Evolutionary conservation across 2,113 vertebrate genomes (phyloP), one percentile per base, ranked within the genome.

Genomic region (Antennarius striatus): DNA sequence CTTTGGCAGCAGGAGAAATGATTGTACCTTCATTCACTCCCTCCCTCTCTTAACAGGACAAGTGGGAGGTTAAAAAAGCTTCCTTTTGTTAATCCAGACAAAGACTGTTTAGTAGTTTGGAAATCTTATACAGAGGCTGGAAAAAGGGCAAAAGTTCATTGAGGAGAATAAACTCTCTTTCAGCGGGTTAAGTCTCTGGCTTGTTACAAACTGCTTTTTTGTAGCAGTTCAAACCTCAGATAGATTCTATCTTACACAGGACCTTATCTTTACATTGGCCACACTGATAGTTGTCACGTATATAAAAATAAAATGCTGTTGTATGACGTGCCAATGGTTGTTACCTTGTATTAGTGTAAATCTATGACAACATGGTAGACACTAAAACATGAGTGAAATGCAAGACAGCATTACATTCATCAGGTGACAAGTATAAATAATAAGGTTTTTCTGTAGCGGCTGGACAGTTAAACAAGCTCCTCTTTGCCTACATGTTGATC

Each of bases 61-160:
- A 85, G 83, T 84, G 81, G 88, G 89, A 89, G 87, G 84, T 86
- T 80, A 80, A 82, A 88, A 87, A 89, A 88, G 76, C 86, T 89
- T 91, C 82, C 90, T 89, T 91, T 92, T 92, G 91, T 93, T 90
- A 92, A 92, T 93, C 83, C 90, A 82, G 88, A 95, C 90, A 93
- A 92, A 92, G 91, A 93, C 89, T 86, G 86, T 93, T 92, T 90
- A 90, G 90, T 92, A 90, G 91, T 93, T 86, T 68, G 86, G 86
- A 90, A 88, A 90, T 93, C 79, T 82, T 81, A 90, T 92, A 90
- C 93, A 94, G 93, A 93, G 91, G 89, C 88, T 90, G 91, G 85
- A 90, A 88, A 91, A 89, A 91, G 91, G 89, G 84, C 90, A 87
- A 79, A 78, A 91, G 86, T 91, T 92, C 81, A 86, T 51, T 53